Evolutionary conservation across 2,888 invertebrate genomes (phyloP).

Genomic region (Horisme vitalbata): DNA sequence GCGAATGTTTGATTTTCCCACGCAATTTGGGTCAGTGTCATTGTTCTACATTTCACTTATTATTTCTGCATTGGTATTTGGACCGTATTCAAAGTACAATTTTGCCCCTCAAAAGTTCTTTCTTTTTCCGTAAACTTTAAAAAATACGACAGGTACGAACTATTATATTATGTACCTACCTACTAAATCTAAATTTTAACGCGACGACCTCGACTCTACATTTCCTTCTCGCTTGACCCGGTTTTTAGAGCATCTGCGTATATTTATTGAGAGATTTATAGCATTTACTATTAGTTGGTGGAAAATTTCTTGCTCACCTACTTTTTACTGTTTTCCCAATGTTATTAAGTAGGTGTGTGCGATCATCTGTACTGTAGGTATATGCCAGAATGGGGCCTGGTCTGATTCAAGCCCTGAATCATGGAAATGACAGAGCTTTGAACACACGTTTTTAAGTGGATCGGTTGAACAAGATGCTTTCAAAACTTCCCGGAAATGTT

Average conservation of each 20-base stretch:
- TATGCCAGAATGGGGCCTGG: not conserved
- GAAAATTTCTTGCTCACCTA: slow-evolving; percentile 44
- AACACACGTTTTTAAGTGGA: not conserved
- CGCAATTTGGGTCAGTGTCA: not conserved
- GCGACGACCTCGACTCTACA: slow-evolving; percentile 43
- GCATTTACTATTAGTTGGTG: slow-evolving; percentile 24
- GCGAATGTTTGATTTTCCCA: not conserved
- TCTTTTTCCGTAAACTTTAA: not conserved
- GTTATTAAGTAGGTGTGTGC: not conserved
- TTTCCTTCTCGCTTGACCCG: slow-evolving; percentile 50
- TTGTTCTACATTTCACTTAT: not conserved
- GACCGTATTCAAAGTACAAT: not conserved
- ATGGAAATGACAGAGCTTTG: slow-evolving; percentile 6
- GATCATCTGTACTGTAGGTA: not conserved
- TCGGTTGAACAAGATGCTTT: slow-evolving; percentile 2
- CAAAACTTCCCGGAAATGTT: slow-evolving; percentile 8
- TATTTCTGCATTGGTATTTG: not conserved
- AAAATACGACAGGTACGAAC: no score
- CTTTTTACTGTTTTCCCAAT: slow-evolving; percentile 22
- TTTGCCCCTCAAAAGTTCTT: not conserved
- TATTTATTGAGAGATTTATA: slow-evolving; percentile 48
- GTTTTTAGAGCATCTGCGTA: slow-evolving; percentile 45
- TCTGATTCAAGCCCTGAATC: slow-evolving; percentile 10
- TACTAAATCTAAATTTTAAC: slow-evolving; percentile 4
- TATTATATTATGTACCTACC: not conserved